Percentiles rank a stretch among this genome's conserved stretches.
These are phyloP conservation scores for Speoplatyrhinus poulsoni DNA, from an alignment of 2,113 vertebrate species.

Conservation along the genomic window DNA sequence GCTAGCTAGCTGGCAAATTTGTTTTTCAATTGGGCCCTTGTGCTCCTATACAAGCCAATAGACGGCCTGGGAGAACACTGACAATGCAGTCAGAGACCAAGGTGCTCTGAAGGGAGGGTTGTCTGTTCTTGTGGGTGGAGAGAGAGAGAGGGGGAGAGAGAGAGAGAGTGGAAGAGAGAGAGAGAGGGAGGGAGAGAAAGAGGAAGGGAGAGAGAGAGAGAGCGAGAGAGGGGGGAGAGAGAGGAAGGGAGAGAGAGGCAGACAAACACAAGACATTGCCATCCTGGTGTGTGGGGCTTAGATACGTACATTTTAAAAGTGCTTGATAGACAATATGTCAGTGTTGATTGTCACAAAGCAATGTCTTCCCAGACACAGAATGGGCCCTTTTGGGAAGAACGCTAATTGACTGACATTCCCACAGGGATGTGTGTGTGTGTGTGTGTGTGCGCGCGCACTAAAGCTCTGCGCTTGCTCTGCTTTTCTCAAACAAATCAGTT, in stretches of 20 bases:
- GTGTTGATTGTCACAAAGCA: not conserved
- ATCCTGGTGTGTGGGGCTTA: not conserved
- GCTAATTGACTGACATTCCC: not conserved
- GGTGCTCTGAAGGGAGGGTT: not conserved
- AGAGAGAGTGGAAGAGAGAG: not conserved
- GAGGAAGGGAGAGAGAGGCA: not conserved
- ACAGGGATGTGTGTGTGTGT: not conserved
- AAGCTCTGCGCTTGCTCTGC: not conserved
- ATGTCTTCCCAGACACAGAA: not conserved
- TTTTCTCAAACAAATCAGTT: not conserved
- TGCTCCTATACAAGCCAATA: slow-evolving; percentile 31
- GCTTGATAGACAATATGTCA: not conserved
- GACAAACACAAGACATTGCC: not conserved
- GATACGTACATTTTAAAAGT: not conserved
- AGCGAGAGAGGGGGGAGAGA: slow-evolving; percentile 1
- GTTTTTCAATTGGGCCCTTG: slow-evolving; percentile 27
- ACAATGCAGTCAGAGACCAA: slow-evolving; percentile 3
- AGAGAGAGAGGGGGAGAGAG: not conserved
- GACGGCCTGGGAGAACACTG: slow-evolving; percentile 17
- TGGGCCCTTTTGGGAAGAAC: not conserved
- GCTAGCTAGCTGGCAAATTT: slow-evolving; percentile 14
- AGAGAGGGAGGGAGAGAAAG: not conserved
- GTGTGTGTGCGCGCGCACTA: not conserved
- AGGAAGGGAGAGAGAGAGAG: slow-evolving; percentile 7
- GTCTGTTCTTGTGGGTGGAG: not conserved